Evolutionary conservation across 30 jellyfish, hydroid and myxozoan genomes (phyloP).

Genomic region (Aurelia sp.): DNA sequence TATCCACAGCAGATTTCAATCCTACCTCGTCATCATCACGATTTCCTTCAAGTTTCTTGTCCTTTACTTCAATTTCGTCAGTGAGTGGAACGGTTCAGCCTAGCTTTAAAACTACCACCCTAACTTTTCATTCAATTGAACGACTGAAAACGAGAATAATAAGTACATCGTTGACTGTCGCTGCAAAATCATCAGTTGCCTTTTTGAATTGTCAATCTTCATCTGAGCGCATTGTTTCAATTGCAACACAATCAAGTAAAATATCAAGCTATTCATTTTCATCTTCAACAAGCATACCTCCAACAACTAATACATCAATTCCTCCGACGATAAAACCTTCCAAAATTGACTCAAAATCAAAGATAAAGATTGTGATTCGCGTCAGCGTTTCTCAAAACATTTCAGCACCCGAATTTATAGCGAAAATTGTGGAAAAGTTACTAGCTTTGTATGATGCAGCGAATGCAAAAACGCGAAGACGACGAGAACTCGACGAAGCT

Average conservation of each 20-base stretch:
- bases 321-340: conserved; percentile 10
- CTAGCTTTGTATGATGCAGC: neutral
- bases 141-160: too few relatives aligned
- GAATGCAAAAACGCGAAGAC: conserved; percentile 1
- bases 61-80: neutral
- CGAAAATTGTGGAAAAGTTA: neutral
- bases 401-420: neutral
- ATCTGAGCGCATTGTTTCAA: too few relatives aligned
- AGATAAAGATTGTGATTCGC: conserved; percentile 26
- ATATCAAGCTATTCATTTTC: neutral
- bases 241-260: neutral
- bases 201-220: too few relatives aligned
- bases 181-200: too few relatives aligned
- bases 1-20: too few relatives aligned
- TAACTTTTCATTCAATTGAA: too few relatives aligned
- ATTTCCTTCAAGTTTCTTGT: neutral
- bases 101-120: too few relatives aligned
- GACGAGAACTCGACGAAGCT: neutral
- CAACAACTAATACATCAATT: neutral
- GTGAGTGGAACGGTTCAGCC: too few relatives aligned
- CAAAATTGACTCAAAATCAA: neutral
- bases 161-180: too few relatives aligned
- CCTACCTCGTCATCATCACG: neutral
- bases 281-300: neutral
- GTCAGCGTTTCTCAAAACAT: neutral